phyloP scores from a whole-genome alignment of 2,113 vertebrate genomes.

The Tragelaphus strepsiceros region DNA sequence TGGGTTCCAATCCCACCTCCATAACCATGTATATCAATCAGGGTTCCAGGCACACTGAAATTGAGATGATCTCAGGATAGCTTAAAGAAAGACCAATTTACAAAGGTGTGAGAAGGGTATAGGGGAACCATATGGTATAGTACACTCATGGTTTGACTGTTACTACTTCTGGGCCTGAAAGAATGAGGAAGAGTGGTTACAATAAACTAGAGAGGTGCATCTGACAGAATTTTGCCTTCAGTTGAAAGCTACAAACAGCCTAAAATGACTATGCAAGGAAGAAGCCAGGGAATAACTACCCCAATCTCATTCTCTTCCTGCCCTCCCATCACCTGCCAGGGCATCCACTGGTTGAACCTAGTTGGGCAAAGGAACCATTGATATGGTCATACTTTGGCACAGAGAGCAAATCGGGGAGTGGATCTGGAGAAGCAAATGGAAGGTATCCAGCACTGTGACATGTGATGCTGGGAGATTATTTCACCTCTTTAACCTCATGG shows the following conservation, averaged over 20 bases:
- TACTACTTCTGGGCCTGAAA: background rate
- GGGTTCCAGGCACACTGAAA: background rate
- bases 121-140: background rate
- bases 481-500: background rate
- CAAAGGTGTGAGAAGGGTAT: background rate
- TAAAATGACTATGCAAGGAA: background rate
- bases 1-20: background rate
- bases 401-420: background rate
- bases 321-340: background rate
- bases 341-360: background rate
- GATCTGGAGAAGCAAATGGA: background rate
- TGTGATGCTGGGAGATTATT: background rate
- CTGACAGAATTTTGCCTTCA: background rate
- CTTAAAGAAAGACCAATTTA: constrained; percentile 33
- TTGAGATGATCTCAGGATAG: background rate
- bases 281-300: background rate
- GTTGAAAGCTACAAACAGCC: background rate
- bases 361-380: background rate
- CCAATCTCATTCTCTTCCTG: background rate
- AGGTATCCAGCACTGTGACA: background rate
- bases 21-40: background rate
- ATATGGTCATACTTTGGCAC: background rate
- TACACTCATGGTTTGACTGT: background rate
- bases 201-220: background rate
- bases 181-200: background rate